These are phyloP conservation scores for Thumatha senex DNA, from an alignment of 2,888 invertebrate genomes.

Conservation along the genomic window DNA sequence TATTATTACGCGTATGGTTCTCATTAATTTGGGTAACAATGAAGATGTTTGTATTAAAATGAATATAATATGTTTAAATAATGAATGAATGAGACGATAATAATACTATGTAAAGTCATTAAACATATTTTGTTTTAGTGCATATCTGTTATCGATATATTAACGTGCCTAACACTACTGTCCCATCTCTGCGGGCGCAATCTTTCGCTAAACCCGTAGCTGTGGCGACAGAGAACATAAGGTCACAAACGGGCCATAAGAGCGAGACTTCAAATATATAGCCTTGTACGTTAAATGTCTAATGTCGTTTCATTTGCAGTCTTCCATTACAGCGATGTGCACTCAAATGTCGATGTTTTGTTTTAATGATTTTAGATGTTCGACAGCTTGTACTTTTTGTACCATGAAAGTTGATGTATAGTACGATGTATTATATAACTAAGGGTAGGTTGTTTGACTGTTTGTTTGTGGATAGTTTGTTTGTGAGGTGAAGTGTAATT, in stretches of 20 bases:
- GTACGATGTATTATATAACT: background rate
- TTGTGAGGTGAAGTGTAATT: background rate
- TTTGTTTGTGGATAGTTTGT: too few relatives aligned
- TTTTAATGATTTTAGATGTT: constrained; percentile 35
- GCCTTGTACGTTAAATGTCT: constrained; percentile 76
- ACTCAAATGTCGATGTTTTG: constrained; percentile 36
- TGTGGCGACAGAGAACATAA: constrained; percentile 76
- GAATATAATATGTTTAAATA: too few relatives aligned
- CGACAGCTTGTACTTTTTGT: constrained; percentile 21
- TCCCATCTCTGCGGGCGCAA: constrained; percentile 53
- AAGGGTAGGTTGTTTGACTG: background rate
- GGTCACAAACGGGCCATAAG: constrained; percentile 76
- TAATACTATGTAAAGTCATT: too few relatives aligned
- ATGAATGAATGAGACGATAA: too few relatives aligned
- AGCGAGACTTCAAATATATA: constrained; percentile 73
- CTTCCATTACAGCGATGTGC: constrained; percentile 51
- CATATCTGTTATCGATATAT: constrained; percentile 24
- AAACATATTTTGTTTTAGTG: background rate
- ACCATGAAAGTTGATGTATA: constrained; percentile 8
- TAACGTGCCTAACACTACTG: constrained; percentile 23
- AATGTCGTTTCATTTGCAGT: constrained; percentile 73
- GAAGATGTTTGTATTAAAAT: too few relatives aligned
- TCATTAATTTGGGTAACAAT: too few relatives aligned
- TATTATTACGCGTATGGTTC: too few relatives aligned
- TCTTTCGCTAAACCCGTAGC: constrained; percentile 70